Base-by-base conservation (phyloP, 2,888 invertebrate species). In the Lottia scabra region DNA sequence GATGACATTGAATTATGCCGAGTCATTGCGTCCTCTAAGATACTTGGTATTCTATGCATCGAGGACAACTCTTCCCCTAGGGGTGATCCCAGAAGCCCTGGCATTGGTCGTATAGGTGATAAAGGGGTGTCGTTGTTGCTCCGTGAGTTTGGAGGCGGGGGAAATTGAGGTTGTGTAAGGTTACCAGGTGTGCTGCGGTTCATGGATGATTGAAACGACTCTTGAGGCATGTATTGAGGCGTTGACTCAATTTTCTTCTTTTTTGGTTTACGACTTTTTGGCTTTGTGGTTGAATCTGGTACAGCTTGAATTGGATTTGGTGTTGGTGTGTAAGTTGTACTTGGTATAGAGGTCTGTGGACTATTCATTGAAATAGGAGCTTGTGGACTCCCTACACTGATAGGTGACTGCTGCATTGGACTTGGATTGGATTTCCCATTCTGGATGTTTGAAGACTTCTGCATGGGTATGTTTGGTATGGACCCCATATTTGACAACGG, bases 221-320 rank as follows among this genome's bases (percentile, higher is more conserved):
- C 19, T 23, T 56, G 19, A 56, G 56, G 56, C n/a, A 65, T 30
- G 30, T 65, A 43, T 10, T 27, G 23, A n/a, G 30, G 30, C 10
- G 19, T 65, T 65, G 43, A 65, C 15, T 73, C 72, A 10, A 78
- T 77, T 67, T 83, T 83, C 75, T 83, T 84, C 76, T 84, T 85
- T 19, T 81, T 75, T 46, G 80, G 74, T 13, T 84, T 72, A 2
- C 78, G 70, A 67, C 82, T 81, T 71, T 87, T 87, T 19, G 86
- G 85, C 74, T 86, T 85, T 26, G 88, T 87, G 16, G 87, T 87
- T 6, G 88, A 87, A 75, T 88, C 88, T 15, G 88, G 84, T 30
- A 84, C 80, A 0, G 88, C 87, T 73, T 87, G 87, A 10, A 87
- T 80, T 30, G 86, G 80, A 10, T 80, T 79, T 23, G 83, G 80